phyloP scores from a whole-genome alignment of 2,113 vertebrate genomes.

The Hemibagrus wyckioides region DNA sequence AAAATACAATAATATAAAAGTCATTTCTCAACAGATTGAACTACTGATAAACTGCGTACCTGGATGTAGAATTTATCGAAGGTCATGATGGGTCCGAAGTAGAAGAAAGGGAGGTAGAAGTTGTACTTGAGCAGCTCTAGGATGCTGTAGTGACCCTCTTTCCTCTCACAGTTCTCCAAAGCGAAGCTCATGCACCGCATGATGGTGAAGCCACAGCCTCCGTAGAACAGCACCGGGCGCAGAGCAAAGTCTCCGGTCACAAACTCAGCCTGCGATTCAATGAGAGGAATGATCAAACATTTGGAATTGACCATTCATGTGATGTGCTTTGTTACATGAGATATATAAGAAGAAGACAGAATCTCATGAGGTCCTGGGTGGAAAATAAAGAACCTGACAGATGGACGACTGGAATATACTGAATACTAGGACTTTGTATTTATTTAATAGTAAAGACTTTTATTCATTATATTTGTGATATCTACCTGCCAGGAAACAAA shows the following conservation, averaged over 20 bases:
- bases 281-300: background rate
- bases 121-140: constrained; percentile 93
- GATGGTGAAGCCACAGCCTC: constrained; percentile 88
- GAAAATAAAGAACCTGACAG: background rate
- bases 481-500: constrained; percentile 91
- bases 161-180: constrained; percentile 84
- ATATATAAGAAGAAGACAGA: background rate
- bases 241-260: constrained; percentile 86
- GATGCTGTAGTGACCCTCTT: constrained; percentile 84
- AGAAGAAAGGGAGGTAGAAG: constrained; percentile 99
- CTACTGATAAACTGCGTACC: constrained; percentile 68
- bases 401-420: background rate
- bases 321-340: background rate
- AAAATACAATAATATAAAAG: background rate
- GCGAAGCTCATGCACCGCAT: constrained; percentile 96
- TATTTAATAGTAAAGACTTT: background rate
- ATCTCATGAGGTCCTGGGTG: background rate
- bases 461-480: background rate
- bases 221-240: constrained; percentile 92
- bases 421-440: background rate
- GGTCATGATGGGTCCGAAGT: constrained; percentile 96
- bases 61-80: constrained; percentile 89
- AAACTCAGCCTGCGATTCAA: constrained; percentile 69
- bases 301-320: background rate
- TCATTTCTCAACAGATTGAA: background rate